Evolutionary conservation across 2,113 vertebrate genomes (phyloP).

Genomic region (Toxotes jaculatrix): DNA sequence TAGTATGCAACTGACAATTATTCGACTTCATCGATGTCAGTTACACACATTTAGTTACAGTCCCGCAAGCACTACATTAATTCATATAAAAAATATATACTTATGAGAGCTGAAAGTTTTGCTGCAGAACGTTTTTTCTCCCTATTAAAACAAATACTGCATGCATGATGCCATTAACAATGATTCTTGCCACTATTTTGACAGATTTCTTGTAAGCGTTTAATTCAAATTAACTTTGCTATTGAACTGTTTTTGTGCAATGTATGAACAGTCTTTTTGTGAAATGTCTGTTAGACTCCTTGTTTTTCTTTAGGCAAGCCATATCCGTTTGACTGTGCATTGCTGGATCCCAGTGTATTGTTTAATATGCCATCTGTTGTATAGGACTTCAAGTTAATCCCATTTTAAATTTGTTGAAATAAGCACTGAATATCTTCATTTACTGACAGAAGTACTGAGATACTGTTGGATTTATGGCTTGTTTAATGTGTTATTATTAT

Average conservation of each 20-base stretch:
- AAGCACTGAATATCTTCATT: neutral
- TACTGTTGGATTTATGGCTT: neutral
- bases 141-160: slow-evolving; percentile 9
- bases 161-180: slow-evolving; percentile 12
- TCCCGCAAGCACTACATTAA: slow-evolving; percentile 6
- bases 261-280: neutral
- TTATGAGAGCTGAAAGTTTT: neutral
- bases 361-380: slow-evolving; percentile 20
- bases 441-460: neutral
- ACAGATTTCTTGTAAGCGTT: neutral
- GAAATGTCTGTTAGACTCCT: neutral
- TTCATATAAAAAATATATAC: slow-evolving; percentile 6
- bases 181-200: neutral
- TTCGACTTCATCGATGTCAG: slow-evolving; percentile 4
- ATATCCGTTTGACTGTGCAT: neutral
- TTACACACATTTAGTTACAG: slow-evolving; percentile 1
- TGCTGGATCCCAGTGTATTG: slow-evolving; percentile 4
- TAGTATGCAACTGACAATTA: neutral
- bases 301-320: slow-evolving; percentile 18
- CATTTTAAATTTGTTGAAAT: slow-evolving; percentile 14
- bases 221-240: slow-evolving; percentile 12
- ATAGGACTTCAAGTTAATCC: slow-evolving; percentile 1
- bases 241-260: neutral
- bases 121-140: neutral
- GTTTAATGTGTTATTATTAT: neutral